phyloP scores from a whole-genome alignment of 2,113 vertebrate genomes.

The Apeltes quadracus region DNA sequence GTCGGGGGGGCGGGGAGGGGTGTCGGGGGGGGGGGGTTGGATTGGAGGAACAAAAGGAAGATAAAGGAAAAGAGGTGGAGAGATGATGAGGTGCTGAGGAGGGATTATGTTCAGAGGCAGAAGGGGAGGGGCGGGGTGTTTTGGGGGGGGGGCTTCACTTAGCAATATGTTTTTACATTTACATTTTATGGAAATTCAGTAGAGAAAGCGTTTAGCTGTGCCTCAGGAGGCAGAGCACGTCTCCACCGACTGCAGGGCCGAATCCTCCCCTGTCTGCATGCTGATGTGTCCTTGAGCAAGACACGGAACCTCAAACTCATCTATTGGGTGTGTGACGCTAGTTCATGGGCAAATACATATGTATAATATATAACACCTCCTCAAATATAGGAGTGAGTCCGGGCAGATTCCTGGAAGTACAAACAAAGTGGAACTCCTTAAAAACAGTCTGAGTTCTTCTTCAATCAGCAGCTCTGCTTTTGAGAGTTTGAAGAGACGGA shows the following conservation, averaged over 20 bases:
- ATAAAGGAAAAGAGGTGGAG: constrained; percentile 56
- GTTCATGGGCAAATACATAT: background rate
- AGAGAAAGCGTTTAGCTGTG: background rate
- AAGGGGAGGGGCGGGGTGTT: constrained; percentile 9
- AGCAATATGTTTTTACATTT: background rate
- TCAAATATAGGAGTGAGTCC: background rate
- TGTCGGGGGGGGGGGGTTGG: constrained; percentile 31
- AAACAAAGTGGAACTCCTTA: background rate
- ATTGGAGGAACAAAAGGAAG: constrained; percentile 43
- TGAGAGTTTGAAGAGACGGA: background rate
- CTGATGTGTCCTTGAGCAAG: background rate
- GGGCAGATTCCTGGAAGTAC: background rate
- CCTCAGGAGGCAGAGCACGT: background rate
- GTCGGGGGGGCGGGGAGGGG: background rate
- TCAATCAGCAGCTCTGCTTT: background rate
- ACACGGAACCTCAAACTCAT: background rate
- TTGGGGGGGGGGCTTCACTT: constrained; percentile 17
- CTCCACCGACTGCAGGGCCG: background rate
- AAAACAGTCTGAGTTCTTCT: background rate
- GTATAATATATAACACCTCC: background rate
- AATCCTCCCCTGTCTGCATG: background rate
- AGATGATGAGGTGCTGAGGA: constrained; percentile 59
- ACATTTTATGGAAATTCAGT: background rate
- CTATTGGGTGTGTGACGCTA: background rate
- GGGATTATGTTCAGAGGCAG: constrained; percentile 30